A percentile compares a stretch with the other conserved stretches of the same genome.
phyloP scores from a whole-genome alignment of 2,888 invertebrate species.

The Muscina levida region DNA sequence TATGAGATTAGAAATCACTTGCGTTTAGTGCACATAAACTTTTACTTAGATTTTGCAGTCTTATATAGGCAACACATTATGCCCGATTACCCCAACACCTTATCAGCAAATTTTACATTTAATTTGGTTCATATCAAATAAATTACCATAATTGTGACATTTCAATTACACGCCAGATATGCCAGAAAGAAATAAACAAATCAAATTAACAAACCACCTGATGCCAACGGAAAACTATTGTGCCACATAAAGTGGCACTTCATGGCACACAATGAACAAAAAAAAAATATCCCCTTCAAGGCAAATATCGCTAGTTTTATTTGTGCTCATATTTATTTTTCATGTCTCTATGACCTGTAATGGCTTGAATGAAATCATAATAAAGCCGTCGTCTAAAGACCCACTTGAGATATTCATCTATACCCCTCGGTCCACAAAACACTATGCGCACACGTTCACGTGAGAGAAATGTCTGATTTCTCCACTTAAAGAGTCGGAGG shows the following conservation, averaged over 20 bases:
- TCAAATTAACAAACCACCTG: constrained; percentile 70
- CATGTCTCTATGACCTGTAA: constrained; percentile 62
- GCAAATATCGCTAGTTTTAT: constrained; percentile 39
- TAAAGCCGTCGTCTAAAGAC: constrained; percentile 39
- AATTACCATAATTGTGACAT: constrained; percentile 60
- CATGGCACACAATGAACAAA: constrained; percentile 38
- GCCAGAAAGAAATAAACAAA: constrained; percentile 4
- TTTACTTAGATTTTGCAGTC: no score
- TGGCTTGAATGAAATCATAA: constrained; percentile 38
- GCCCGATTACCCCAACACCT: neutral
- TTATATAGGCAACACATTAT: no score
- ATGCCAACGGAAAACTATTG: constrained; percentile 68
- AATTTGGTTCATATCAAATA: neutral
- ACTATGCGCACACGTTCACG: neutral
- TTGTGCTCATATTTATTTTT: constrained; percentile 15
- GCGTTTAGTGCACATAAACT: no score
- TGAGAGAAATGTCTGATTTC: constrained; percentile 64
- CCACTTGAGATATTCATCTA: constrained; percentile 36
- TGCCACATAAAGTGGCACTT: constrained; percentile 72
- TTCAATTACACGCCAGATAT: constrained; percentile 42
- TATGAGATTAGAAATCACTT: no score
- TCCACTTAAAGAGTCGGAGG: constrained; percentile 52
- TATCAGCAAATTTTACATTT: neutral
- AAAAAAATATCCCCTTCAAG: constrained; percentile 59
- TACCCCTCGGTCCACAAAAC: neutral